Percentiles rank a stretch among this genome's conserved stretches.
Evolutionary conservation across 2,113 vertebrate genomes (phyloP).

Genomic region (Porphyrio hochstetteri): DNA sequence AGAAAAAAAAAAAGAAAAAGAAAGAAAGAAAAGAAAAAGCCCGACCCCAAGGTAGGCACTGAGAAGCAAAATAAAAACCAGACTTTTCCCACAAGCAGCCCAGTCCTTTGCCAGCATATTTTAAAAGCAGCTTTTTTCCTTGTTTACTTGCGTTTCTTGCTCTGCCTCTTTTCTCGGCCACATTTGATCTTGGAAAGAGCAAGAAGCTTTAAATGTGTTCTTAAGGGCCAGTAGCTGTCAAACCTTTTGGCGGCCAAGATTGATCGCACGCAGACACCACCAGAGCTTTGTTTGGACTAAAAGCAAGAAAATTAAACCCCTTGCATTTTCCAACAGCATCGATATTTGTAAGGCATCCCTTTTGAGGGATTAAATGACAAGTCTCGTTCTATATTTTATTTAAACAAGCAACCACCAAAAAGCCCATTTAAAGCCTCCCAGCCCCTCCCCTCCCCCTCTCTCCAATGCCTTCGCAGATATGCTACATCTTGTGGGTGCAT

Average conservation of each 20-base stretch:
- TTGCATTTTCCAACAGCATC: constrained; percentile 79
- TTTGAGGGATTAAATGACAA: constrained; percentile 63
- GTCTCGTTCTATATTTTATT: constrained; percentile 73
- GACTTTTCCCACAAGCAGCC: constrained; percentile 60
- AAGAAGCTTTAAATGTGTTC: constrained; percentile 97
- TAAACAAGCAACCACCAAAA: constrained; percentile 70
- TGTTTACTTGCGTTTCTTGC: constrained; percentile 83
- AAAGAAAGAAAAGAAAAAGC: not conserved
- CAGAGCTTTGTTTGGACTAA: constrained; percentile 98
- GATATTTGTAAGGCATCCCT: constrained; percentile 76
- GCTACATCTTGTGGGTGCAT: constrained; percentile 61
- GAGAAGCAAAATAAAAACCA: constrained; percentile 27
- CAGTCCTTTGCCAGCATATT: constrained; percentile 62
- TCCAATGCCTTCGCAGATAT: constrained; percentile 60
- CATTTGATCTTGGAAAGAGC: constrained; percentile 92
- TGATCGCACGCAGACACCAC: constrained; percentile 92
- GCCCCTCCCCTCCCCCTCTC: constrained; percentile 63
- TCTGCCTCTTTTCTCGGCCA: constrained; percentile 83
- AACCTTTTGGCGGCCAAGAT: constrained; percentile 97
- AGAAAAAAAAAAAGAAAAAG: not conserved
- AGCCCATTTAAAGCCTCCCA: constrained; percentile 55
- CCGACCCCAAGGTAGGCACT: not conserved
- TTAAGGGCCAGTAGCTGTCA: constrained; percentile 99
- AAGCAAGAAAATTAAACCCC: constrained; percentile 92
- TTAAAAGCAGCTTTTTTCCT: constrained; percentile 71